Evolutionary conservation across 2,888 invertebrate genomes (phyloP), one percentile per base, ranked within the genome.

Genomic region (Caenorhabditis japonica): DNA sequence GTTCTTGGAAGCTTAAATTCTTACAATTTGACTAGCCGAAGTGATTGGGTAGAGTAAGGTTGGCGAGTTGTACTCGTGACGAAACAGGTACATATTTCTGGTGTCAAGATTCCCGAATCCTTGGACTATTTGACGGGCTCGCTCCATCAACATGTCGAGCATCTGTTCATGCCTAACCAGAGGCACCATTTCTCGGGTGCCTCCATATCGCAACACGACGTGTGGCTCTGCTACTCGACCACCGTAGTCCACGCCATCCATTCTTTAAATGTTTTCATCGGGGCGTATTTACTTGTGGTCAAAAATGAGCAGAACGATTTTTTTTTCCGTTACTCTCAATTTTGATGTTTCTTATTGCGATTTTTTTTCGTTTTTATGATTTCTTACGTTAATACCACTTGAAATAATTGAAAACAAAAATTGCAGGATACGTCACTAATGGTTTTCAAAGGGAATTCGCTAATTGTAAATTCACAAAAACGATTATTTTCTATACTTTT

Each of bases 51-150:
- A 82, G 7, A 87, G 79, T 53, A 87, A 75, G 41, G 84, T 84
- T 13, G 82, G 74, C 1, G 84, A 82, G 41, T 82, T 79, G 75
- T 87, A 88, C 53, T 88, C 85, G 75, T 87, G 87, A 8, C 79
- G 73, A 53, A 86, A 88, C 10, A 88, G 70, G 23, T 84, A 81
- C 52, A 88, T 62, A 39, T 86, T 81, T 12, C 74, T 41, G n/a
- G 56, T 59, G 27, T 74, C 69, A 30, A 58, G 17, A 23, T 36
- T 60, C n/a, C 64, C 74, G 27, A 46, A 38, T 25, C 66, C 58
- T 46, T 83, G 80, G 5, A 83, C 85, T 51, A 85, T 71, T 34
- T 78, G 73, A 4, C 81, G 76, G 1, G 85, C 85, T 27, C 79
- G 70, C 23, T 77, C 72, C 27, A 79, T 75, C 44, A 84, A 75